Base-by-base conservation (phyloP, 1,140 invertebrate species). In the Calephelis nemesis region DNA sequence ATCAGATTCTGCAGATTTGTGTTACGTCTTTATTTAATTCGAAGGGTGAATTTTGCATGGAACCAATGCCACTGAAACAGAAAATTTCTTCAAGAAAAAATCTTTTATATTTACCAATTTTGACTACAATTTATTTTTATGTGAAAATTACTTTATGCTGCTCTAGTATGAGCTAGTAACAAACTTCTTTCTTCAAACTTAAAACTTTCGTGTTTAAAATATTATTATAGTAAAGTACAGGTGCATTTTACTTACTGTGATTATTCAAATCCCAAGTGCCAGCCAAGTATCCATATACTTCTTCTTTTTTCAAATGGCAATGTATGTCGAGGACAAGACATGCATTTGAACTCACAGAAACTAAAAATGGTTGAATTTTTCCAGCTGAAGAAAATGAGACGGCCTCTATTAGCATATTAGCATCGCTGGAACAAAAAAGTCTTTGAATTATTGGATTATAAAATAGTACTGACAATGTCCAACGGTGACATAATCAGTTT, bases 181-280 rank as follows among this genome's bases (percentile, higher is more conserved):
- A 30, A 4, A 30, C 2, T 30, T 30, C 4, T 30, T 30, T 19
- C 0, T 19, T 19, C 15, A 19, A 19, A 30, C 30, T 50, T 50
- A 50, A 52, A 52, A 52, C 13, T 52, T 52, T 30, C 30, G 30
- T 30, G 2, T 30, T 30, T 30, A 52, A 13, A 52, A 8, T 15
- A 4, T 5, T 11, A 52, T 10, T 54, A 15, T 54, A 19, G 10
- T 10, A 19, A 54, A 19, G 50, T 30, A 10, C 15, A 54, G 15
- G 3, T 7, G 9, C 49, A 15, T 15, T 10, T 19, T 75, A 94
- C 95, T 94, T 94, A 98, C 98, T 97, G 77, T 99, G 98, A 74
- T 95, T 94, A 90, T 97, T 97, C 54, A 97, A 95, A 91, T 98
- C 98, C 98, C 98, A 99, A 58, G 96, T 95, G 30, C 98, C 98